Conservation (phyloP, 1,140 invertebrate genomes). For the Meloidogyne chitwoodi region DNA sequence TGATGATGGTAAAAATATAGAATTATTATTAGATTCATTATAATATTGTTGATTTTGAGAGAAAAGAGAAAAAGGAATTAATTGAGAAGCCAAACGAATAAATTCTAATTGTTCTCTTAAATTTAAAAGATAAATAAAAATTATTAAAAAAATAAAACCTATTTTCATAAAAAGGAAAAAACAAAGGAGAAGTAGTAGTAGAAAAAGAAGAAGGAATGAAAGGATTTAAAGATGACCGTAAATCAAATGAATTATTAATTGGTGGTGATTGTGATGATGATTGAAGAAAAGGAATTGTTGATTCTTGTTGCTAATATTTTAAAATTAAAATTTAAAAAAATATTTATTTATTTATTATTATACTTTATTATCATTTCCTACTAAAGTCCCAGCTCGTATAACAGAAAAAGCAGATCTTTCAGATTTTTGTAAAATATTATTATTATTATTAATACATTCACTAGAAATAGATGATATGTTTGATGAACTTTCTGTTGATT, state of each 20-base stretch:
- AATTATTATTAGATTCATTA: neutral
- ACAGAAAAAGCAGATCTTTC: conserved; percentile 20
- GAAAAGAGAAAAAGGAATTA: conserved; percentile 14
- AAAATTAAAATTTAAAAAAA: too few species aligned
- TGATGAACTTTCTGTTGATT: neutral
- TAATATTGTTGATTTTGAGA: conserved; percentile 1
- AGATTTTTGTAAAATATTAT: conserved; percentile 4
- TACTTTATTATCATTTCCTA: neutral
- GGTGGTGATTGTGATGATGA: neutral
- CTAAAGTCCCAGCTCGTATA: neutral
- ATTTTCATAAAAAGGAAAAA: neutral
- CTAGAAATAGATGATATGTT: neutral
- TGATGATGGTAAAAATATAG: neutral
- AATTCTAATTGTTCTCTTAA: conserved; percentile 5
- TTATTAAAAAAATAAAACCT: too few species aligned
- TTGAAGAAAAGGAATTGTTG: too few species aligned
- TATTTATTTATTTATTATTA: too few species aligned
- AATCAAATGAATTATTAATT: neutral
- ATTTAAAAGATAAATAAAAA: neutral
- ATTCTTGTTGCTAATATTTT: too few species aligned
- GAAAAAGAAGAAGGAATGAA: neutral
- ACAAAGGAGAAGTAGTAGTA: neutral
- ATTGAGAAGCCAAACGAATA: conserved; percentile 10
- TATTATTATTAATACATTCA: neutral
- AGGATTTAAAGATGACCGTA: neutral